Percentiles rank a stretch among this genome's conserved stretches.
Evolutionary conservation across 2,888 invertebrate genomes (phyloP).

Genomic region (Iselma pallidipennis): DNA sequence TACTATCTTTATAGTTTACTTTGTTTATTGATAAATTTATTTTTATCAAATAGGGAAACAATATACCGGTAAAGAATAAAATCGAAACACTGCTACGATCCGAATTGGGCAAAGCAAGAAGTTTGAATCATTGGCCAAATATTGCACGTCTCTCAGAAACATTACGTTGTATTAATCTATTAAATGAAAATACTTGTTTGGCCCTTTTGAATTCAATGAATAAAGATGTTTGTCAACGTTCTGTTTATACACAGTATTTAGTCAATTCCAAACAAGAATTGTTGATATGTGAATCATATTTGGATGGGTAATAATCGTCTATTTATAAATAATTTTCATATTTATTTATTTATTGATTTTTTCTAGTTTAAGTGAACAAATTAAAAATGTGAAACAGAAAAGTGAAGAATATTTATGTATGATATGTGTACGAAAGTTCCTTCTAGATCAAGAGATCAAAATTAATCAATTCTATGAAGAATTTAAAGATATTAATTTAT

Average conservation of each 20-base stretch:
- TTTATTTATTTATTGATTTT: constrained; percentile 7
- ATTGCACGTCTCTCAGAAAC: constrained; percentile 84
- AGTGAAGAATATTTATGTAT: constrained; percentile 74
- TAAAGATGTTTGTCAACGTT: constrained; percentile 75
- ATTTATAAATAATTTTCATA: not conserved
- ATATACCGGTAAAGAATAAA: constrained; percentile 46
- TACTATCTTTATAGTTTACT: not conserved
- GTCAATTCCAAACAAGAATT: constrained; percentile 79
- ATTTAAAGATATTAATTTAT: constrained; percentile 76
- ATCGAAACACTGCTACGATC: constrained; percentile 71
- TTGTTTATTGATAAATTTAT: not conserved
- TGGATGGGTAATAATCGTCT: constrained; percentile 69
- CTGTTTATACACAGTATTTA: constrained; percentile 83
- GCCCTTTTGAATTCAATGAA: constrained; percentile 74
- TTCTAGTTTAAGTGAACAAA: constrained; percentile 61
- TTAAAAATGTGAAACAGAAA: constrained; percentile 71
- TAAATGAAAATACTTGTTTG: constrained; percentile 71
- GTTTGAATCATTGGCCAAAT: constrained; percentile 74
- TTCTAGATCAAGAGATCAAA: constrained; percentile 75
- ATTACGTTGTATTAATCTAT: constrained; percentile 73
- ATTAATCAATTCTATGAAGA: constrained; percentile 78
- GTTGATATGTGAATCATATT: constrained; percentile 72
- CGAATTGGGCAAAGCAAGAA: constrained; percentile 81
- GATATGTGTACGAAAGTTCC: constrained; percentile 78
- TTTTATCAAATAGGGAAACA: constrained; percentile 33